phyloP scores from a whole-genome alignment of 2,113 vertebrate genomes.

The Suncus etruscus region DNA sequence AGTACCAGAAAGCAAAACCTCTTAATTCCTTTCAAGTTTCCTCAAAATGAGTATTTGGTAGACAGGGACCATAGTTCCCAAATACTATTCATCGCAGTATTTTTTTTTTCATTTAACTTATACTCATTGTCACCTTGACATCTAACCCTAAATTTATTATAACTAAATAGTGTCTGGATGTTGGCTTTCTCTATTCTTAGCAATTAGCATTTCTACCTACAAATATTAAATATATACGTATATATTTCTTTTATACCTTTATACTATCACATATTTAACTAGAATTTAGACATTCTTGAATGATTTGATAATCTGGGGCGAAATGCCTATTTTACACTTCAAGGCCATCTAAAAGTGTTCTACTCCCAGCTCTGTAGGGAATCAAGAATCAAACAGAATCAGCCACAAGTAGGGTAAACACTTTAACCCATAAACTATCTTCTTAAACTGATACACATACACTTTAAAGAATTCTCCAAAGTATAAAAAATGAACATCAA shows the following conservation, averaged over 20 bases:
- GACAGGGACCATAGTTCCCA: not conserved
- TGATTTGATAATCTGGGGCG: not conserved
- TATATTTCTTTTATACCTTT: not conserved
- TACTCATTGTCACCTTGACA: not conserved
- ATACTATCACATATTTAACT: not conserved
- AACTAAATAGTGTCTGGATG: not conserved
- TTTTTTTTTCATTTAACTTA: slow-evolving; percentile 8
- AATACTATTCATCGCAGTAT: not conserved
- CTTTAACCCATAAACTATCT: too few relatives aligned
- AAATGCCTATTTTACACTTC: not conserved
- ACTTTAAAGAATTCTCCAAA: not conserved
- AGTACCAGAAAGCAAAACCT: not conserved
- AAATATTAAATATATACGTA: not conserved
- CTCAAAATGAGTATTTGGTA: not conserved
- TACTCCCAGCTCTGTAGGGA: too few relatives aligned
- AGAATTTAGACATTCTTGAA: slow-evolving; percentile 37
- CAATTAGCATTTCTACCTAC: not conserved
- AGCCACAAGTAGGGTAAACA: too few relatives aligned
- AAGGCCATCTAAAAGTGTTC: too few relatives aligned
- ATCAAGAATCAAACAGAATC: too few relatives aligned
- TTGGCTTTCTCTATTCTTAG: not conserved
- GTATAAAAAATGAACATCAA: slow-evolving; percentile 3
- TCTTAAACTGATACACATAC: too few relatives aligned
- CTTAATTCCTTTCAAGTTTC: not conserved
- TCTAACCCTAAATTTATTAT: not conserved